Conservation (phyloP, 2,113 vertebrate species). For the Prionailurus viverrinus region DNA sequence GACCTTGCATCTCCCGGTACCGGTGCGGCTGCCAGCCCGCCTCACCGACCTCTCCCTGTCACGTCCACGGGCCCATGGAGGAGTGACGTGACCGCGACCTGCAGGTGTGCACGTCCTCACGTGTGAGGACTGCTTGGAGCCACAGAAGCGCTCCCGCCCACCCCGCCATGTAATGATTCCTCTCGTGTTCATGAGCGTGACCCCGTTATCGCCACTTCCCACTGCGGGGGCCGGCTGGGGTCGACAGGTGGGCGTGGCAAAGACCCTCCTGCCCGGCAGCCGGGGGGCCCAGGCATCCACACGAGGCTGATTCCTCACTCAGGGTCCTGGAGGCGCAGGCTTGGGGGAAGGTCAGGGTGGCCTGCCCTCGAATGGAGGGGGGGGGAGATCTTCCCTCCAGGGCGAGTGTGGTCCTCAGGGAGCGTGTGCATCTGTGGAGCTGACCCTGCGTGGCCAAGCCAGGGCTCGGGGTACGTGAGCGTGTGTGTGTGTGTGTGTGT, state of each 20-base stretch:
- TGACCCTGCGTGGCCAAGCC: too few species aligned
- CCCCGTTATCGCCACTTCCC: neutral
- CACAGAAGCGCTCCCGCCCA: neutral
- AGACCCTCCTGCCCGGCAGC: neutral
- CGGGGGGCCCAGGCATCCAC: neutral
- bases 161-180: neutral
- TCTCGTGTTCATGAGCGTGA: neutral
- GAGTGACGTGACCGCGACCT: neutral
- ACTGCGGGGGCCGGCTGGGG: neutral
- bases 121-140: too few species aligned
- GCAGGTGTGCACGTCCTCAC: neutral
- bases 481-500: neutral
- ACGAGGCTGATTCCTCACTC: neutral
- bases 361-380: neutral
- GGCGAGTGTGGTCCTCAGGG: neutral
- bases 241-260: neutral
- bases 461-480: fast-evolving
- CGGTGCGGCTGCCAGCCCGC: neutral
- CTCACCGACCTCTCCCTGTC: neutral
- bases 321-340: neutral
- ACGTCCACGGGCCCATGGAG: neutral
- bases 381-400: neutral
- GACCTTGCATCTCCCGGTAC: too few species aligned
- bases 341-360: neutral
- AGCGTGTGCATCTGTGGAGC: neutral